Evolutionary conservation across 1,140 invertebrate species (phyloP).

Genomic region (Bradysia coprophila): DNA sequence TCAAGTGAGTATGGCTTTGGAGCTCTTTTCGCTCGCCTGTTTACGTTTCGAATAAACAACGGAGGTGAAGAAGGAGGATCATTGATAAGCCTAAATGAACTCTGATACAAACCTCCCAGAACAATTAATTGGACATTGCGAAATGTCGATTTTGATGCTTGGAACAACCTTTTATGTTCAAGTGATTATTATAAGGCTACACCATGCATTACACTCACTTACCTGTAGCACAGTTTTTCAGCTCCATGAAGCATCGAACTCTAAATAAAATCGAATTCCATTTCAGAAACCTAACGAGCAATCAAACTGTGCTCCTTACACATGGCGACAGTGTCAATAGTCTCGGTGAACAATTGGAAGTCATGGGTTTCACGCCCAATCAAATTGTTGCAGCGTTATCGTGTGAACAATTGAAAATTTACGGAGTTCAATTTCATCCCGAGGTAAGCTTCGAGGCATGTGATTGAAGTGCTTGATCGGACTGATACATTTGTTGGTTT

Average conservation of each 20-base stretch:
- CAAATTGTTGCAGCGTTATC: slow-evolving; percentile 74
- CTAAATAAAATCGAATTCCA: background rate
- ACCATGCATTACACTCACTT: background rate
- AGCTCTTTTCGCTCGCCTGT: background rate
- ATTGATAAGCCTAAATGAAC: slow-evolving; percentile 8
- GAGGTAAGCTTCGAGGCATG: slow-evolving; percentile 29
- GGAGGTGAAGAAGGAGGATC: slow-evolving; percentile 17
- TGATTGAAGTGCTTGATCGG: slow-evolving; percentile 1
- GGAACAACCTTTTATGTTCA: background rate
- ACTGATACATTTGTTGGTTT: slow-evolving; percentile 1
- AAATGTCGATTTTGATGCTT: no score
- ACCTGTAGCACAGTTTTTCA: background rate
- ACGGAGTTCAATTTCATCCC: slow-evolving; percentile 97
- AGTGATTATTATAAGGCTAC: background rate
- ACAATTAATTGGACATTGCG: no score
- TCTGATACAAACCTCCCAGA: slow-evolving; percentile 24
- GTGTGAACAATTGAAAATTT: slow-evolving; percentile 78
- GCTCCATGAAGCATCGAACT: background rate
- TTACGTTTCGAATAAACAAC: slow-evolving; percentile 2
- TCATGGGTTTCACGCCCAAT: slow-evolving; percentile 65
- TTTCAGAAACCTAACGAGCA: slow-evolving; percentile 60
- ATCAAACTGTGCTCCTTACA: slow-evolving; percentile 82
- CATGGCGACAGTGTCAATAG: slow-evolving; percentile 93
- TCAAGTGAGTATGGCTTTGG: slow-evolving; percentile 56
- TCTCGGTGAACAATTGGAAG: slow-evolving; percentile 69